These are phyloP conservation scores for Gasterosteus aculeatus DNA, from an alignment of 2,113 vertebrate genomes.

Conservation along the genomic window DNA sequence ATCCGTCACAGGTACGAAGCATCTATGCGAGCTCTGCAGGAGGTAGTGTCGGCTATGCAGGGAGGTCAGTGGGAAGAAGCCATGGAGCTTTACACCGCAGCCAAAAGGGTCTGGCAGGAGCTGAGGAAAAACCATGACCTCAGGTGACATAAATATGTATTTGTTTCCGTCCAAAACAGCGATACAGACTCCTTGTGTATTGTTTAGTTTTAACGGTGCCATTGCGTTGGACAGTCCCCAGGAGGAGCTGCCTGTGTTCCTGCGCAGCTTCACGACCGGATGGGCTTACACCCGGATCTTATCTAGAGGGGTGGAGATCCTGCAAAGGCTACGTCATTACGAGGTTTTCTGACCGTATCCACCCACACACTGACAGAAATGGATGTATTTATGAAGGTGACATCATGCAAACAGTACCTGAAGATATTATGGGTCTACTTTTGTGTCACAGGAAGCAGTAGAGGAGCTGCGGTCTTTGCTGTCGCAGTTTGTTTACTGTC, in stretches of 20 bases:
- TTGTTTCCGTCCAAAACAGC: slow-evolving; percentile 9
- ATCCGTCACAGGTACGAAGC: slow-evolving; percentile 84
- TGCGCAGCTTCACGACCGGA: slow-evolving; percentile 90
- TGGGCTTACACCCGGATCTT: slow-evolving; percentile 90
- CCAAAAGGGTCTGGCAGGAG: slow-evolving; percentile 83
- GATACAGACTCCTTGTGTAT: neutral
- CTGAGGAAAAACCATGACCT: slow-evolving; percentile 81
- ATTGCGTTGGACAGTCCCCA: slow-evolving; percentile 80
- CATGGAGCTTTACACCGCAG: slow-evolving; percentile 78
- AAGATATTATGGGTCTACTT: neutral
- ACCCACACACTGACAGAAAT: neutral
- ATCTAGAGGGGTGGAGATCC: slow-evolving; percentile 90
- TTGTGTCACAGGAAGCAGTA: slow-evolving; percentile 85
- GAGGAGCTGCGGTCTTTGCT: slow-evolving; percentile 86
- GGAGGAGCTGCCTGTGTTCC: slow-evolving; percentile 84
- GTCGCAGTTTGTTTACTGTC: slow-evolving; percentile 87
- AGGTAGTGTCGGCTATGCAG: slow-evolving; percentile 85
- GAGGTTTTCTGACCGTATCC: slow-evolving; percentile 77
- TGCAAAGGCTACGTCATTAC: slow-evolving; percentile 90
- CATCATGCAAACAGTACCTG: neutral
- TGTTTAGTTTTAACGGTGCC: neutral
- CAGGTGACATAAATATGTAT: slow-evolving; percentile 79
- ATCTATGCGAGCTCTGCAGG: slow-evolving; percentile 83
- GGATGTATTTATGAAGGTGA: neutral
- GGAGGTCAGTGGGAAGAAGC: slow-evolving; percentile 89